A percentile compares a stretch with the other conserved stretches of the same genome.
Evolutionary conservation across 2,888 invertebrate species (phyloP).

Genomic region (Xanthorhoe designata): DNA sequence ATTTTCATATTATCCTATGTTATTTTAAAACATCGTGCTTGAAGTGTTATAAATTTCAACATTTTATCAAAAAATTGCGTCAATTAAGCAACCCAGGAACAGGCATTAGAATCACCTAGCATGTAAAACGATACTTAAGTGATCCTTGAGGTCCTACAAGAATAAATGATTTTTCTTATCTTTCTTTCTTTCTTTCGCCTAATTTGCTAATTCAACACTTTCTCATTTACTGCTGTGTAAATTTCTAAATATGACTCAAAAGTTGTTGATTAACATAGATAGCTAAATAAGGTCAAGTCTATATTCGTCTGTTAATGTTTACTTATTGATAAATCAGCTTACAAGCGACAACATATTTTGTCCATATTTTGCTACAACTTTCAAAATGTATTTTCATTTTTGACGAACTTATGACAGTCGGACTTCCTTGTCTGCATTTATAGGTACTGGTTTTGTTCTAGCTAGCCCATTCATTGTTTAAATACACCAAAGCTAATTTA

Average conservation of each 20-base stretch:
- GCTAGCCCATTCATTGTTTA: background rate
- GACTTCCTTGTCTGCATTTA: background rate
- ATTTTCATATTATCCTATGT: too few relatives aligned
- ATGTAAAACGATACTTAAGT: too few relatives aligned
- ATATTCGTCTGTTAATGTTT: conserved; percentile 12
- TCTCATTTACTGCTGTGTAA: background rate
- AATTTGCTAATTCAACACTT: too few relatives aligned
- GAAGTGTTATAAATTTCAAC: too few relatives aligned
- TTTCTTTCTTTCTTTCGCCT: too few relatives aligned
- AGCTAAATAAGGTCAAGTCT: conserved; percentile 27
- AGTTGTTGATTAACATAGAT: conserved; percentile 1
- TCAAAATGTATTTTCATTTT: background rate
- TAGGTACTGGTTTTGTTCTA: background rate
- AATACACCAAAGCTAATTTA: conserved; percentile 19
- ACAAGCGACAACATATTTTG: background rate
- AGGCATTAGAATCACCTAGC: too few relatives aligned
- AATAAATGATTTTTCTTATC: too few relatives aligned
- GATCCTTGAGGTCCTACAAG: too few relatives aligned
- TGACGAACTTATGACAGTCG: too few relatives aligned
- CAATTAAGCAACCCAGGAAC: too few relatives aligned
- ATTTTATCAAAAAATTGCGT: too few relatives aligned
- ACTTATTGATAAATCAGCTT: conserved; percentile 10
- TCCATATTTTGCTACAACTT: background rate
- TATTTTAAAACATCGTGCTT: too few relatives aligned
- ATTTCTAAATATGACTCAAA: conserved; percentile 1